Evolutionary conservation across 2,113 vertebrate genomes (phyloP), one percentile per base, ranked within the genome.

Genomic region (Castor canadensis): DNA sequence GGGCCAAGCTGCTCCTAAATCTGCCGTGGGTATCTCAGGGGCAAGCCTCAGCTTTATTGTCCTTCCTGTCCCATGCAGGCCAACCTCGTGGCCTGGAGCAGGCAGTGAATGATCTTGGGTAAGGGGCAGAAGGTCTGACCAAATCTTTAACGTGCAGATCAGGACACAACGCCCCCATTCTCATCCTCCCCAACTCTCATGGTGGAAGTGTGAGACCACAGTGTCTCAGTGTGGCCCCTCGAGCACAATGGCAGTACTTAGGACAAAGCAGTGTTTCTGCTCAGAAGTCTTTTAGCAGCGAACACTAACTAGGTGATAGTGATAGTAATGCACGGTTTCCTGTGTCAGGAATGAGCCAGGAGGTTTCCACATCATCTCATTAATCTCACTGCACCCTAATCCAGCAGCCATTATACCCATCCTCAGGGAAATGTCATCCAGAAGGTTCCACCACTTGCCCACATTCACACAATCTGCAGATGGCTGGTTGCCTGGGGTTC

Each of bases 381-480:
- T 22, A 1, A 17, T 0, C 30, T 13, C 56, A 20, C 12, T 15
- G 22, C 24, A 1, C 0, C 19, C 8, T 3, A 2, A 9, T 24
- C 17, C 38, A 12, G 26, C 12, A 26, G 60, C 52, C 28, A 0
- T 2, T 5, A 19, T 4, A 13, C 47, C 47, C 35, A 6, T 9
- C 38, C 66, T 5, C 10, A 6, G 24, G 20, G 3, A n/a, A 32
- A 12, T 3, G 4, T 45, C 40, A 40, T 73, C 79, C 35, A 28
- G 72, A 66, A 83, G 22, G 19, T 17, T 58, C 71, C 12, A 8
- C 45, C 56, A 6, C 40, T 11, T 15, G 6, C 30, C 73, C 60
- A 71, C 52, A 43, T 17, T 43, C 71, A 9, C 81, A 26, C 22
- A 66, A 16, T 28, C 40, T 35, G 54, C 38, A 60, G 9, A 19